These are phyloP conservation scores for Stenurella melanura DNA, from an alignment of 2,888 invertebrate genomes.

Conservation along the genomic window DNA sequence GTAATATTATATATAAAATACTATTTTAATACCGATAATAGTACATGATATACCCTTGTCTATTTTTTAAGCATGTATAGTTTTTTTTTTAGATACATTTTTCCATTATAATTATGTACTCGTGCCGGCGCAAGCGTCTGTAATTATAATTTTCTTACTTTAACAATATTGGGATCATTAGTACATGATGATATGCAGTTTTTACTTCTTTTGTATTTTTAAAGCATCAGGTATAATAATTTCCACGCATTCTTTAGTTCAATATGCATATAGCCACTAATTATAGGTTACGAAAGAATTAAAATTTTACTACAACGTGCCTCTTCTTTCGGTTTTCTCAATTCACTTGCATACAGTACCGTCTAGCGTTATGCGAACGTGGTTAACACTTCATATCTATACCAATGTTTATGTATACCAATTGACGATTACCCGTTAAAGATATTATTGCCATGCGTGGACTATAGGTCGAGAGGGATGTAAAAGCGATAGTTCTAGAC, in stretches of 20 bases:
- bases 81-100: slow-evolving; percentile 21
- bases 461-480: too few species aligned
- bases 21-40: background rate
- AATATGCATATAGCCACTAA: slow-evolving; percentile 51
- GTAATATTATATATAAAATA: background rate
- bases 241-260: slow-evolving; percentile 46
- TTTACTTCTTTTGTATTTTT: slow-evolving; percentile 53
- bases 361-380: too few species aligned
- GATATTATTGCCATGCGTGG: too few species aligned
- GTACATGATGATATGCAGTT: slow-evolving; percentile 53
- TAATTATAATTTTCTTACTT: slow-evolving; percentile 57
- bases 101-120: slow-evolving; percentile 42
- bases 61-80: slow-evolving; percentile 9
- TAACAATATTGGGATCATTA: slow-evolving; percentile 56
- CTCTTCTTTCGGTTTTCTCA: too few species aligned
- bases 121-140: slow-evolving; percentile 52
- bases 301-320: slow-evolving; percentile 8
- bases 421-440: too few species aligned
- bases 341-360: too few species aligned
- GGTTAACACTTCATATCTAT: too few species aligned
- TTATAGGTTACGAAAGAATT: slow-evolving; percentile 50
- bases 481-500: too few species aligned
- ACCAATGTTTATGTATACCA: too few species aligned
- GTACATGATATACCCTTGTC: background rate
- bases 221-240: slow-evolving; percentile 49